Evolutionary conservation across 2,797 vertebrate species (phyloP), one percentile per base, ranked within the genome.

Genomic region (Sebastes wilsoni): DNA sequence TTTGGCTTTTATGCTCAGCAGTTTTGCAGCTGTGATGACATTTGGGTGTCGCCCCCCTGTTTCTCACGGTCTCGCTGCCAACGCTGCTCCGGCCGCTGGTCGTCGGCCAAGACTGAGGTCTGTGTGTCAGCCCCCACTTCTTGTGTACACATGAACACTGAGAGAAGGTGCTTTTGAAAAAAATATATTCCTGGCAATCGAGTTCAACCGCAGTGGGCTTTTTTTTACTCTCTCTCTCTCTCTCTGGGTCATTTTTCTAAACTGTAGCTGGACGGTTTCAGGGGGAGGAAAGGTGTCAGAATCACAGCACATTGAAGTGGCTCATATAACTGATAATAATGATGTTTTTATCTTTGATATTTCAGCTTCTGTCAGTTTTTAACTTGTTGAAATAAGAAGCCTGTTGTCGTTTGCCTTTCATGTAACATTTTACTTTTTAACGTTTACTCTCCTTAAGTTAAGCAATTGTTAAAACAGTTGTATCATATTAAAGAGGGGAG

Each of bases 21-120:
- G 94, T 97, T 96, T 94, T 96, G 97, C 97, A 97, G 97, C 97
- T 97, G 97, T 96, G 96, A 97, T 97, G 97, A 97, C 97, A 97
- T 97, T 96, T 90, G 96, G 95, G 96, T 96, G 95, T 97, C 96
- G 96, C 96, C 97, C 97, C 97, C 96, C 92, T 95, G 87, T 97
- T 98, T 98, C 97, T 97, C 97, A 98, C 97, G 96, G 96, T 97
- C 96, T 90, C 13, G 87, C 92, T 96, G 97, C 97, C 96, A 97
- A 95, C 92, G 91, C 92, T 75, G 91, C 90, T 94, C 93, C 76
- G 82, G 95, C 94, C 89, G 81, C 93, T 97, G 97, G 97, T 95
- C 88, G 75, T 20, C 86, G 59, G 96, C 97, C 97, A 98, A 96
- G 84, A 86, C 88, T 88, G 95, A 96, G 96, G 96, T 95, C 95